Conservation (phyloP, 2,797 vertebrate genomes). For the Hoplostethus mediterraneus region DNA sequence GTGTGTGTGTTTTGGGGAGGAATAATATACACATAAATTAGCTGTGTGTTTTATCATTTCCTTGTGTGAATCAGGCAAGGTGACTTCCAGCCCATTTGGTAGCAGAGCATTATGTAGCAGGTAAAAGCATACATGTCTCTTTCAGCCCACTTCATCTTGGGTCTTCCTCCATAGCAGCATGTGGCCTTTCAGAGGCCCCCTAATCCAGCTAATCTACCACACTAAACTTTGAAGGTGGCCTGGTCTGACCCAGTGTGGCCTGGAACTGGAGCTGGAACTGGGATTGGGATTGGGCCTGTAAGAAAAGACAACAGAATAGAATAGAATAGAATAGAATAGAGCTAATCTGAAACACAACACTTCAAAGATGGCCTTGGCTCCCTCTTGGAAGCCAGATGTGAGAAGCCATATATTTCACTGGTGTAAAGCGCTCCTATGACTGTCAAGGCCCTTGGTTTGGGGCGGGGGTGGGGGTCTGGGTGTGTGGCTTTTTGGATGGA, state of each 20-base stretch:
- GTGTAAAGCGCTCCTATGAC: slow-evolving; percentile 36
- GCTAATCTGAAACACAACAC: slow-evolving; percentile 27
- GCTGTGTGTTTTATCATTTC: slow-evolving; percentile 19
- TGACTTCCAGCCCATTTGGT: slow-evolving; percentile 53
- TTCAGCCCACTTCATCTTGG: slow-evolving; percentile 87
- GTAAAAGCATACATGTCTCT: slow-evolving; percentile 87
- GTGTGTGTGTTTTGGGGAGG: background rate
- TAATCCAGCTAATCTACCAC: slow-evolving; percentile 97
- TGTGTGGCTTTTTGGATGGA: slow-evolving; percentile 42
- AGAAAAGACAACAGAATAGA: slow-evolving; percentile 45
- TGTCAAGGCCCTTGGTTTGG: background rate
- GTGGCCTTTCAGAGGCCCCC: slow-evolving; percentile 90
- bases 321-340: slow-evolving; percentile 17
- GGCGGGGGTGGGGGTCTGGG: slow-evolving; percentile 12
- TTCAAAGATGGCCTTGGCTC: slow-evolving; percentile 41
- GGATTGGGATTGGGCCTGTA: slow-evolving; percentile 51
- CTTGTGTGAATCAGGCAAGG: slow-evolving; percentile 30
- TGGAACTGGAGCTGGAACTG: slow-evolving; percentile 51
- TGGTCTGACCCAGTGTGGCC: slow-evolving; percentile 78
- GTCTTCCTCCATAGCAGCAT: slow-evolving; percentile 92
- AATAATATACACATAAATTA: background rate
- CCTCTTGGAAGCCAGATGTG: slow-evolving; percentile 45
- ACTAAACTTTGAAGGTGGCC: slow-evolving; percentile 94
- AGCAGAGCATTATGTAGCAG: slow-evolving; percentile 72
- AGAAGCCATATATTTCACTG: slow-evolving; percentile 50